Evolutionary conservation across 2,113 vertebrate species (phyloP), one percentile per base, ranked within the genome.

Genomic region (Hemichromis elongatus): DNA sequence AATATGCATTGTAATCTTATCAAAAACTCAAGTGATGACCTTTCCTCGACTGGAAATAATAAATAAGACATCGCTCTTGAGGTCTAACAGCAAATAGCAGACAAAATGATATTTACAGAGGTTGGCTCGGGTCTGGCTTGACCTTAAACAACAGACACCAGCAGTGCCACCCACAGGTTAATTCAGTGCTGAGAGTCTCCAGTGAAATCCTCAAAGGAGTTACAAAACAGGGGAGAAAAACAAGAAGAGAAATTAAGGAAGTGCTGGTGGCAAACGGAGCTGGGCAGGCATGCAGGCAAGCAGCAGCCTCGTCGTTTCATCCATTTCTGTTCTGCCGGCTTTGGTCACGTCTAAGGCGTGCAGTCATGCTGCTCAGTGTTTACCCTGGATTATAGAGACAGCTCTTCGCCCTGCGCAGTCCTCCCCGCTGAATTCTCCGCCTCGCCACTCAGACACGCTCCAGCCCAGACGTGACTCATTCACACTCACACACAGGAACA

Each of bases 341-440:
- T 88, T 88, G 89, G 92, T 93, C 93, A 94, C 92, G 90, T 95
- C 88, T 92, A 84, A 95, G 86, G 91, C 92, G 88, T 90, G 93
- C 89, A 92, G 95, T 94, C 94, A 93, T 93, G 94, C 95, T 91
- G 93, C 95, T 95, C 92, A 82, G 91, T 95, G 95, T 95, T 95
- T 94, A 94, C 92, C 90, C 93, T 86, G 92, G 93, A 95, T 95
- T 94, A 95, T 79, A 89, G 91, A 94, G 92, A 90, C 91, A 90
- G 93, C 93, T 89, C 93, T 91, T 94, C 83, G 79, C 92, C 90
- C 90, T 50, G 89, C 77, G 26, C 88, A 86, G 88, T 88, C 90
- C 84, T 93, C 91, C 90, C 91, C 30, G 80, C 93, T 89, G 92
- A 94, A 95, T 93, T 89, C 91, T 90, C 84, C 81, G 79, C 91